Evolutionary conservation across 2,797 vertebrate genomes (phyloP), one percentile per base, ranked within the genome.

Genomic region (Tinamus major): DNA sequence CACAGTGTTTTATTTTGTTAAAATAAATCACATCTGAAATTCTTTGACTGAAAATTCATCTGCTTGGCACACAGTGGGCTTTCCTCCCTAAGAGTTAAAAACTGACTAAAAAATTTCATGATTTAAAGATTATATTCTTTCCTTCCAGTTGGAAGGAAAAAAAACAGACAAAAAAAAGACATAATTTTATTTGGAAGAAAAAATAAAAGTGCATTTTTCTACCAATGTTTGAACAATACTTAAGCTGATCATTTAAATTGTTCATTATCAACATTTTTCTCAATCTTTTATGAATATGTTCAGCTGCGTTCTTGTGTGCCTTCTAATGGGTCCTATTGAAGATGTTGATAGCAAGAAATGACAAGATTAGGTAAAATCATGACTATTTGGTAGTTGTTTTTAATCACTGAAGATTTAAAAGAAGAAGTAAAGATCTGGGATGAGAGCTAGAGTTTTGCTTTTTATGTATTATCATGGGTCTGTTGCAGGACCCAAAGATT

Each of bases 61-160:
- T 63, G 69, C 78, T 87, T 92, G 39, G 80, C 77, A 93, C 89
- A 95, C 31, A 93, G 74, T 90, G 20, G 4, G 20, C 68, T 89
- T 89, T 90, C 67, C 82, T 92, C 31, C 81, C 44, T 61, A 76
- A 74, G 37, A 95, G 48, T 64, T 74, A 92, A 96, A 92, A 94
- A 92, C 81, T 68, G 26, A 71, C 35, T 79, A 26, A 75, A 68
- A 91, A 91, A 75, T 69, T 65, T 64, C 46, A 69, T 85, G 23
- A 93, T 92, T 87, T 94, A 95, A 94, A 96, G 64, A 96, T 67
- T 44, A 68, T 77, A 53, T 94, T 75, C 46, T 90, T 94, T 84
- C 65, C 79, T 95, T 85, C 70, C 71, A 85, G 59, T 41, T 35
- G 49, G 29, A 13, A 42, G 41, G 41, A 62, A 42, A 82, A 63